Evolutionary conservation across 2,888 invertebrate genomes (phyloP), one percentile per base, ranked within the genome.

Genomic region (Agriopis aurantiaria): DNA sequence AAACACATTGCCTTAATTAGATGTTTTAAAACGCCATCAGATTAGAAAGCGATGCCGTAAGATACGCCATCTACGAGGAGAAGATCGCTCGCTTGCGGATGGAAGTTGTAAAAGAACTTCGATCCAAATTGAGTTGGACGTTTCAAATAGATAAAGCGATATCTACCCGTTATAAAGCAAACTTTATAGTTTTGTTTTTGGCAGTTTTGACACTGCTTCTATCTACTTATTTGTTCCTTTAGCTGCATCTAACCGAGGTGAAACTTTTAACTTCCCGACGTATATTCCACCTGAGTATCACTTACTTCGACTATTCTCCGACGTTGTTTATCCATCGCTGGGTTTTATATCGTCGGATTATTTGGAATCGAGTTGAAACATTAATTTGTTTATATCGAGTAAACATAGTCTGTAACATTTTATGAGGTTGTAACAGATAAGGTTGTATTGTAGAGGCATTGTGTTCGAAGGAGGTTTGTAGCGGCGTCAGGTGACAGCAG

Each of bases 111-210:
- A 86, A 89, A 88, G 81, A 76, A 82, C 82, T 78, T 80, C 81
- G 81, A 88, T 88, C 88, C 84, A 88, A 91, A 93, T 92, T 89
- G 91, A 93, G 88, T 92, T 85, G 79, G 93, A 94, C 92, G 92
- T 92, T 82, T 89, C 89, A 88, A 92, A 91, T 88, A 92, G 93
- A 93, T 92, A 92, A 92, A 91, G 80, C 86, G 92, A 88, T 92
- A 91, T 91, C 91, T 87, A 88, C 85, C 88, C 83, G 91, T 88
- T 91, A 90, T 92, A 89, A 89, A 91, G 87, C 91, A 88, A 93
- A 94, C 90, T 94, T 95, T 94, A 95, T 94, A 92, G 95, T 93
- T 94, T 94, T 95, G 94, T 95, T 95, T 94, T 94, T 94, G 93
- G 91, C 93, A 93, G 93, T 94, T 94, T 90, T 92, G 93, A 94